Percentiles rank a stretch among this genome's conserved stretches.
Evolutionary conservation across 2,797 vertebrate genomes (phyloP).

Genomic region (Scolopax bukidnonensis): DNA sequence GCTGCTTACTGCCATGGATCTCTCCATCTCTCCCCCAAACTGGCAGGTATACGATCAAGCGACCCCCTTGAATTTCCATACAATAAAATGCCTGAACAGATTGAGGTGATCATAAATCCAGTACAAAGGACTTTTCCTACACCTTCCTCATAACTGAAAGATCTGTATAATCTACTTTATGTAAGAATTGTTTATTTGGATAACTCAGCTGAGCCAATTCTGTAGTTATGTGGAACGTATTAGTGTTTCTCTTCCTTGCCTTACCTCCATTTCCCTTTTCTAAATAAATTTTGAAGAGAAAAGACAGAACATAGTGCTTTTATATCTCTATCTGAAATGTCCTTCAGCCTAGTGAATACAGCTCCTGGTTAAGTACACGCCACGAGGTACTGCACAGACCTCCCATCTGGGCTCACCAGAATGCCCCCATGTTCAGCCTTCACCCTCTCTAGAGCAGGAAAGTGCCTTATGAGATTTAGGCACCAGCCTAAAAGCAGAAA

Average conservation of each 20-base stretch:
- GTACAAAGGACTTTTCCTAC: not conserved
- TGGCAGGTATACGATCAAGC: not conserved
- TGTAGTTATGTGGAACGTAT: not conserved
- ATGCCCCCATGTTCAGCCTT: accelerated
- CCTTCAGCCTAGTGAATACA: not conserved
- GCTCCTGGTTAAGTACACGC: not conserved
- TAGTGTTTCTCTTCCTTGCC: not conserved
- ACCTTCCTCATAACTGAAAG: not conserved
- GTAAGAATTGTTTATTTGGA: not conserved
- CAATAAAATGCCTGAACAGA: not conserved
- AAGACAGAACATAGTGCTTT: not conserved
- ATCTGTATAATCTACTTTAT: not conserved
- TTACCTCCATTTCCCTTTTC: not conserved
- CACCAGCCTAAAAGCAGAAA: not conserved
- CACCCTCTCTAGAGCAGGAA: not conserved
- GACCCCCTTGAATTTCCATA: not conserved
- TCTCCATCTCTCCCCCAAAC: not conserved
- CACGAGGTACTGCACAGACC: accelerated
- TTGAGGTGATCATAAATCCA: not conserved
- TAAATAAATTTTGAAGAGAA: not conserved
- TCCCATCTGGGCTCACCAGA: accelerated
- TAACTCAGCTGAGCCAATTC: not conserved
- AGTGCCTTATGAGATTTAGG: accelerated
- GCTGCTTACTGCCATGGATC: not conserved
- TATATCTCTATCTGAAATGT: not conserved